Conservation (phyloP, 2,113 vertebrate species). For the Aspidoscelis tigris region DNA sequence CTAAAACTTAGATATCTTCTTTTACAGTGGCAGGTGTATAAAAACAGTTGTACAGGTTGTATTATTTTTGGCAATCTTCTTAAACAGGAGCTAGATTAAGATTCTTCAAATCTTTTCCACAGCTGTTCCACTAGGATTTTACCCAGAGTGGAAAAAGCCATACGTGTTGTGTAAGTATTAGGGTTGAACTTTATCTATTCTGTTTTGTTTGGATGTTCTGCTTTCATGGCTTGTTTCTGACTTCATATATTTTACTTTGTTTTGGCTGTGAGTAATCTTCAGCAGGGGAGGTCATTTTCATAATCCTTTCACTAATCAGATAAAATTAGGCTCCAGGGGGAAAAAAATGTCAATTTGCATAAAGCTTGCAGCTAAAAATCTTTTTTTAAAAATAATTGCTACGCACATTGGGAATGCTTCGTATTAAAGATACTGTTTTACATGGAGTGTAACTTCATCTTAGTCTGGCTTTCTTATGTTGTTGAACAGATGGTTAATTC, state of each 20-base stretch:
- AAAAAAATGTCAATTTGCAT: not conserved
- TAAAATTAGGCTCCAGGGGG: slow-evolving; percentile 15
- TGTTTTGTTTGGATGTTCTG: not conserved
- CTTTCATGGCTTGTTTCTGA: slow-evolving; percentile 5
- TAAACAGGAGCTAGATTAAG: slow-evolving; percentile 37
- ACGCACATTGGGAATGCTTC: not conserved
- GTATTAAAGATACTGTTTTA: not conserved
- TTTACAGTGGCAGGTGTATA: slow-evolving; percentile 16
- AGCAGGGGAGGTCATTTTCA: not conserved
- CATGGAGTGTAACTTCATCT: not conserved
- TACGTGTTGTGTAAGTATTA: not conserved
- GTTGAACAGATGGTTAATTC: slow-evolving; percentile 69
- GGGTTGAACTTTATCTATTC: not conserved
- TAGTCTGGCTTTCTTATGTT: slow-evolving; percentile 36
- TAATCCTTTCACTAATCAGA: slow-evolving; percentile 1
- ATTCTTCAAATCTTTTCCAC: slow-evolving; percentile 41
- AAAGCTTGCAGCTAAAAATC: not conserved
- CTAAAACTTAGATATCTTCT: not conserved
- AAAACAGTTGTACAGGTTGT: slow-evolving; percentile 2
- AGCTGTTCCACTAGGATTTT: slow-evolving; percentile 36
- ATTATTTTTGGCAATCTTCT: slow-evolving; percentile 37
- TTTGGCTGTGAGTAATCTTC: slow-evolving; percentile 23
- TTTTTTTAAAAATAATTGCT: not conserved
- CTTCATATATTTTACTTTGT: slow-evolving; percentile 4
- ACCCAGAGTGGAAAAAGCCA: slow-evolving; percentile 27